A percentile compares a stretch with the other conserved stretches of the same genome.
phyloP scores from a whole-genome alignment of 1,140 invertebrate species.

The Bathynomus jamesi region DNA sequence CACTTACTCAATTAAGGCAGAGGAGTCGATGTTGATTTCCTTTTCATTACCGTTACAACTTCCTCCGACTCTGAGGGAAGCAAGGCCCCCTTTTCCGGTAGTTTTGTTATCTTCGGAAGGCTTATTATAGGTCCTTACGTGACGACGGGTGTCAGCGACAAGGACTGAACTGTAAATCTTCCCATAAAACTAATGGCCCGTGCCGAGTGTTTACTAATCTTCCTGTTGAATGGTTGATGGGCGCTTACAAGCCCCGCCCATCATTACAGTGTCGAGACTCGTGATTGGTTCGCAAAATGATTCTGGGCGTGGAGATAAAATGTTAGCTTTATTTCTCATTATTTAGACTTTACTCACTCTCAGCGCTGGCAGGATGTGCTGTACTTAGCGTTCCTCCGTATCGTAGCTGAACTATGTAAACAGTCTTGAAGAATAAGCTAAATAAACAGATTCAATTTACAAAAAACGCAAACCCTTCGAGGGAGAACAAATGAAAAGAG shows the following conservation, averaged over 20 bases:
- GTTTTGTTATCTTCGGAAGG: not conserved
- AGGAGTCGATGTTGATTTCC: not conserved
- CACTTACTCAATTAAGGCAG: not conserved
- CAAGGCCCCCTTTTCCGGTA: not conserved
- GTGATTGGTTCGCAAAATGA: not conserved
- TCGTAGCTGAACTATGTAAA: no score
- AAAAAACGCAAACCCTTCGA: no score
- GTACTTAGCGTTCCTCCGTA: no score
- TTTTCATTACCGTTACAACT: constrained; percentile 1
- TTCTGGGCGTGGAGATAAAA: not conserved
- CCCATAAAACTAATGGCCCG: constrained; percentile 38
- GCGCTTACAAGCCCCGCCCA: constrained; percentile 1
- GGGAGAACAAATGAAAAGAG: no score
- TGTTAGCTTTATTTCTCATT: not conserved
- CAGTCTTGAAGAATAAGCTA: no score
- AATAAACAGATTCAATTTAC: no score
- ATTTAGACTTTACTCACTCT: not conserved
- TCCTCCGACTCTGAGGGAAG: not conserved
- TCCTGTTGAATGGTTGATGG: constrained; percentile 22
- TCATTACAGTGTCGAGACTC: not conserved
- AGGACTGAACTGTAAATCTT: constrained; percentile 37
- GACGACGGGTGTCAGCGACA: constrained; percentile 21
- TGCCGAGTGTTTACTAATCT: constrained; percentile 38
- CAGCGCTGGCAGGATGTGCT: not conserved
- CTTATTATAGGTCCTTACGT: not conserved